Conservation (phyloP, 2,113 vertebrate species). For the Pelobates fuscus region DNA sequence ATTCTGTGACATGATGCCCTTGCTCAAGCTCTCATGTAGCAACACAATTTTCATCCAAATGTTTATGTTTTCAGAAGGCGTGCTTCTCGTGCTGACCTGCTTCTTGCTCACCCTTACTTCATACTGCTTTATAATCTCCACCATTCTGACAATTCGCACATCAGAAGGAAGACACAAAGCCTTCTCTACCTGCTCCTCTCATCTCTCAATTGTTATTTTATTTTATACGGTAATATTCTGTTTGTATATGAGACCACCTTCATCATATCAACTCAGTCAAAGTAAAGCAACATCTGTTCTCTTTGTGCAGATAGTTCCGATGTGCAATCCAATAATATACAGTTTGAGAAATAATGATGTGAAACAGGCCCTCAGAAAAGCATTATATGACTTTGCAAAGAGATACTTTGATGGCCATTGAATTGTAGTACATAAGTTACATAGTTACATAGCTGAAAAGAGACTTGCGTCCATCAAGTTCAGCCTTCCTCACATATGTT, state of each 20-base stretch:
- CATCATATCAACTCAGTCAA: background rate
- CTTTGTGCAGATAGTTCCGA: background rate
- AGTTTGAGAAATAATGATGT: background rate
- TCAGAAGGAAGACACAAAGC: slow-evolving; percentile 6
- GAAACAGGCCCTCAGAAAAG: background rate
- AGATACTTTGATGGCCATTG: background rate
- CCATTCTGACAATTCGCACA: background rate
- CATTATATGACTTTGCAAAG: background rate
- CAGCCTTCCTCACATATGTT: too few species aligned
- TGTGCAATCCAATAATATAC: slow-evolving; percentile 1
- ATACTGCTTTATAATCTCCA: slow-evolving; percentile 9
- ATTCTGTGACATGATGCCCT: background rate
- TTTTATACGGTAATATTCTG: background rate
- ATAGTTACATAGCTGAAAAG: too few species aligned
- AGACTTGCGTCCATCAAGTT: too few species aligned
- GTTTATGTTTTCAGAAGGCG: background rate
- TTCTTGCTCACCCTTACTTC: slow-evolving; percentile 1
- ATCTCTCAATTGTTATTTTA: background rate
- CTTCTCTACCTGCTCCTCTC: background rate
- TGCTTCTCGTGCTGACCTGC: background rate
- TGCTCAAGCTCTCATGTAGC: slow-evolving; percentile 3
- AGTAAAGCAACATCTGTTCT: background rate
- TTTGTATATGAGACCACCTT: background rate
- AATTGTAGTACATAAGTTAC: too few species aligned
- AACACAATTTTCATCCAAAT: background rate